phyloP scores from a whole-genome alignment of 2,113 vertebrate genomes.

The Rana temporaria region DNA sequence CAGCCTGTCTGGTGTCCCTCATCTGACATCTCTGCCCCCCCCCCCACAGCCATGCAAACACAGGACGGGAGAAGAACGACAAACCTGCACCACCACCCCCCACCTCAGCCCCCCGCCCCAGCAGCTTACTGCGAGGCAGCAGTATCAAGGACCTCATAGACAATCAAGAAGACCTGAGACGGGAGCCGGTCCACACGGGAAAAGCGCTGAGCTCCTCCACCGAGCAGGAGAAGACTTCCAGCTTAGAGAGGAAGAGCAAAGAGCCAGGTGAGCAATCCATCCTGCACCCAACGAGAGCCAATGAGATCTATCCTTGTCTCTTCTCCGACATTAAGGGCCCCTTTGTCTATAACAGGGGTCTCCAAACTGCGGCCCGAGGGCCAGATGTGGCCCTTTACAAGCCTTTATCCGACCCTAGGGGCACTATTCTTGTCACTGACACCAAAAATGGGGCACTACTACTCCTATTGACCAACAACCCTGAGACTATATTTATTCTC shows the following conservation, averaged over 20 bases:
- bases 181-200: slow-evolving; percentile 81
- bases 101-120: slow-evolving; percentile 72
- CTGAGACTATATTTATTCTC: too few relatives aligned
- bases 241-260: slow-evolving; percentile 68
- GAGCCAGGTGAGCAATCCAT: slow-evolving; percentile 76
- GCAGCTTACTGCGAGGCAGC: slow-evolving; percentile 79
- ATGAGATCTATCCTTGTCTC: too few relatives aligned
- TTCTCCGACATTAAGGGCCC: too few relatives aligned
- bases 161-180: slow-evolving; percentile 80
- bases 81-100: slow-evolving; percentile 77
- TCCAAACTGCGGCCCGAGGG: too few relatives aligned
- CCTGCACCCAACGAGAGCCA: too few relatives aligned
- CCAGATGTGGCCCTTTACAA: too few relatives aligned
- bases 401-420: too few relatives aligned
- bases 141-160: slow-evolving; percentile 88
- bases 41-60: slow-evolving; percentile 29
- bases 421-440: too few relatives aligned
- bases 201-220: slow-evolving; percentile 34
- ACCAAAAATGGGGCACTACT: too few relatives aligned
- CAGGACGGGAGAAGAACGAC: slow-evolving; percentile 86
- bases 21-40: neutral
- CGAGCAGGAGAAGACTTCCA: slow-evolving; percentile 16
- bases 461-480: too few relatives aligned
- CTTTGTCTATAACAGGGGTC: too few relatives aligned
- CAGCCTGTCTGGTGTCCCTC: too few relatives aligned